Evolutionary conservation across 2,888 invertebrate species (phyloP), one percentile per base, ranked within the genome.

Genomic region (Phengaris arion): DNA sequence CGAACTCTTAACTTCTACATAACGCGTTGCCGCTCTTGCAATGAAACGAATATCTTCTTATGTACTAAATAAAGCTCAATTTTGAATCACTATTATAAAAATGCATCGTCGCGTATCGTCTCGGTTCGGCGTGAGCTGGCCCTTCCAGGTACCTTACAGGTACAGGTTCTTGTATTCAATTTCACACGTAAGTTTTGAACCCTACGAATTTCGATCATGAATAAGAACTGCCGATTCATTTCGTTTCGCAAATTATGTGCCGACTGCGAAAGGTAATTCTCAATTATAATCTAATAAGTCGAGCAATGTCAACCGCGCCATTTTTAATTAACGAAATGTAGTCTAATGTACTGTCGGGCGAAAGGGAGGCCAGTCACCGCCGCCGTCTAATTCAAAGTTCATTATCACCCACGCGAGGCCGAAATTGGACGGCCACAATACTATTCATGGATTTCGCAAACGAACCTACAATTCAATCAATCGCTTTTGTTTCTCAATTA

Each of bases 331-430:
- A 72, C 72, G 51, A 72, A 72, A 54, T 72, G 72, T 72, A 15
- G 72, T 15, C 70, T 52, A 52, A 51, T 51, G 52, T 35, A 68
- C 9, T 13, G 57, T 74, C 13, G 70, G 76, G 79, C 77, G 78
- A 80, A 79, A 79, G 79, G 80, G 77, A 80, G 80, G 80, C 77
- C 79, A 59, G 59, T 59, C 59, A 59, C 22, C 35, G 69, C 77
- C 69, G 76, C 77, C 75, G 79, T 79, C 79, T 77, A 78, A 77
- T 77, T 46, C 75, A 75, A 75, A 78, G 77, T 77, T 78, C 77
- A 79, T 78, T 80, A 77, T 74, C 76, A 74, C 77, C 77, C 70
- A 76, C 77, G 78, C 79, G 77, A 78, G 77, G 77, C 77, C 76
- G 77, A 78, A 79, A 79, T 77, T 68, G 75, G 76, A 68, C 76